Percentiles rank a stretch among this genome's conserved stretches.
Conservation (phyloP, 2,113 vertebrate genomes). For the Butorides virescens region DNA sequence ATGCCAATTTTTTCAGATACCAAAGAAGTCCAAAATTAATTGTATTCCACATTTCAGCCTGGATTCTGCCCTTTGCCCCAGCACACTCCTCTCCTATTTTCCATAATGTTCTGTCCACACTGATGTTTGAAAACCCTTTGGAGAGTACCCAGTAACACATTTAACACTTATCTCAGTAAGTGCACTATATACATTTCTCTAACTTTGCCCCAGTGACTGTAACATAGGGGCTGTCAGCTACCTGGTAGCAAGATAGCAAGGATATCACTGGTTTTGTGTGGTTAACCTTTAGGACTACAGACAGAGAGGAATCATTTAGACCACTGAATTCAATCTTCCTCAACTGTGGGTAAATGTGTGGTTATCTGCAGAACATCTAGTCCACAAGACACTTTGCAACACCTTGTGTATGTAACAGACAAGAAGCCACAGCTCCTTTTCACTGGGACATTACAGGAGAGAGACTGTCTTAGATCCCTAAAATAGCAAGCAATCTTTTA, state of each 20-base stretch:
- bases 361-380: neutral
- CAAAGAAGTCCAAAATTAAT: neutral
- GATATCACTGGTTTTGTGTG: neutral
- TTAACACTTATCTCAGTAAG: neutral
- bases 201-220: neutral
- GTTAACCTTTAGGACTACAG: neutral
- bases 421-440: neutral
- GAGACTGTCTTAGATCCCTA: neutral
- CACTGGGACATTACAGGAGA: neutral
- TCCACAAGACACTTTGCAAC: neutral
- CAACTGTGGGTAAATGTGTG: rapidly evolving
- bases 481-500: neutral
- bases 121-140: neutral
- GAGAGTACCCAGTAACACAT: neutral
- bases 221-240: neutral
- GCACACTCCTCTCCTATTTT: neutral
- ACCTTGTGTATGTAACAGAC: neutral
- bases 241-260: neutral
- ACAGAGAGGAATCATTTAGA: neutral
- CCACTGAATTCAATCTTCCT: neutral
- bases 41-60: neutral
- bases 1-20: neutral
- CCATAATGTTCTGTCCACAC: rapidly evolving
- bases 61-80: neutral
- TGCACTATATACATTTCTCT: neutral